phyloP scores from a whole-genome alignment of 2,113 vertebrate species.

The Poicephalus gulielmi region DNA sequence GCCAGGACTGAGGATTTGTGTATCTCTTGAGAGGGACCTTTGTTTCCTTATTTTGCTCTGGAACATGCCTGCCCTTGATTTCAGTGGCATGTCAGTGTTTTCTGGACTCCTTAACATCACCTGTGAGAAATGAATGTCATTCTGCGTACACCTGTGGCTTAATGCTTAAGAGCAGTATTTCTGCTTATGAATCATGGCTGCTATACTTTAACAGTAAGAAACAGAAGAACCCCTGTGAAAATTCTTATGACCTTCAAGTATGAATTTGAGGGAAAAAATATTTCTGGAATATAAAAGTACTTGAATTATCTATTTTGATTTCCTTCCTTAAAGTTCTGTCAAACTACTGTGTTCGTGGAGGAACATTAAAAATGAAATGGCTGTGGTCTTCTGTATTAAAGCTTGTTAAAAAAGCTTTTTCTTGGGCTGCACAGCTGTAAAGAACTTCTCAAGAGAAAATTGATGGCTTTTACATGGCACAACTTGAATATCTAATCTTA shows the following conservation, averaged over 20 bases:
- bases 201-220: background rate
- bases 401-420: constrained; percentile 8
- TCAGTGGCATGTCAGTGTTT: background rate
- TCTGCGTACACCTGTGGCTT: background rate
- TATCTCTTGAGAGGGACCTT: background rate
- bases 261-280: background rate
- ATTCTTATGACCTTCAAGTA: background rate
- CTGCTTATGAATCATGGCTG: background rate
- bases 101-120: background rate
- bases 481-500: constrained; percentile 24
- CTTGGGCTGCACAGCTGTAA: background rate
- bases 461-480: background rate
- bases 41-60: background rate
- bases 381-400: background rate
- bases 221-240: background rate
- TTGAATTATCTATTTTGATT: background rate
- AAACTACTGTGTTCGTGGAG: background rate
- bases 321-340: background rate
- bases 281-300: background rate
- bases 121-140: background rate
- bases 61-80: background rate
- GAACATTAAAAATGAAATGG: background rate
- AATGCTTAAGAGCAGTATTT: background rate
- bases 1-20: background rate
- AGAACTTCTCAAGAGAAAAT: constrained; percentile 17